These are phyloP conservation scores for Coecobrya sp. DNA, from an alignment of 2,888 invertebrate species.

Conservation along the genomic window DNA sequence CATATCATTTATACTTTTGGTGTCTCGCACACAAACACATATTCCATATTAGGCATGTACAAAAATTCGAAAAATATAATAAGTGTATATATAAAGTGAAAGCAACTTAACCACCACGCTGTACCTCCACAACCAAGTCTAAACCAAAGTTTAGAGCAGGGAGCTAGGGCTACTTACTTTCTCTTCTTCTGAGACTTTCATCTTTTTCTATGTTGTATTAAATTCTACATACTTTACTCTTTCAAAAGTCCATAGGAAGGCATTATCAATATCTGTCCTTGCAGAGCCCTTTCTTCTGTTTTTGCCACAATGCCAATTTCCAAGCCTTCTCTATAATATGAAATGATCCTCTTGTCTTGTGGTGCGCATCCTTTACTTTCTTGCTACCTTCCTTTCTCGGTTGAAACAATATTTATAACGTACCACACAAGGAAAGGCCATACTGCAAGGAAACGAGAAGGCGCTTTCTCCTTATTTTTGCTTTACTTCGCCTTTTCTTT, in stretches of 20 bases:
- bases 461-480: conserved; percentile 24
- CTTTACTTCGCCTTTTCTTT: conserved; percentile 12
- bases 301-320: conserved; percentile 53
- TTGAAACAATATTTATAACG: conserved; percentile 31
- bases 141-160: conserved; percentile 53
- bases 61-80: background rate
- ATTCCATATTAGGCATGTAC: background rate
- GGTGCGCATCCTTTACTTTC: conserved; percentile 37
- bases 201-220: conserved; percentile 20
- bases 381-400: conserved; percentile 38
- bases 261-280: conserved; percentile 55
- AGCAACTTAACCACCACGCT: conserved; percentile 27
- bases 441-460: conserved; percentile 19
- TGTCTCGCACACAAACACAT: background rate
- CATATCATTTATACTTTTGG: conserved; percentile 26
- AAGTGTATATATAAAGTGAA: conserved; percentile 17
- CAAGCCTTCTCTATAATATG: conserved; percentile 17
- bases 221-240: conserved; percentile 46
- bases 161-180: conserved; percentile 1
- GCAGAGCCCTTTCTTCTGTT: conserved; percentile 11
- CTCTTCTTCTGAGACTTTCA: conserved; percentile 66
- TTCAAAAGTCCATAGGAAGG: conserved; percentile 48
- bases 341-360: conserved; percentile 49
- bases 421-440: conserved; percentile 34
- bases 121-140: conserved; percentile 24